Evolutionary conservation across 2,113 vertebrate genomes (phyloP).

Genomic region (Hystrix brachyura): DNA sequence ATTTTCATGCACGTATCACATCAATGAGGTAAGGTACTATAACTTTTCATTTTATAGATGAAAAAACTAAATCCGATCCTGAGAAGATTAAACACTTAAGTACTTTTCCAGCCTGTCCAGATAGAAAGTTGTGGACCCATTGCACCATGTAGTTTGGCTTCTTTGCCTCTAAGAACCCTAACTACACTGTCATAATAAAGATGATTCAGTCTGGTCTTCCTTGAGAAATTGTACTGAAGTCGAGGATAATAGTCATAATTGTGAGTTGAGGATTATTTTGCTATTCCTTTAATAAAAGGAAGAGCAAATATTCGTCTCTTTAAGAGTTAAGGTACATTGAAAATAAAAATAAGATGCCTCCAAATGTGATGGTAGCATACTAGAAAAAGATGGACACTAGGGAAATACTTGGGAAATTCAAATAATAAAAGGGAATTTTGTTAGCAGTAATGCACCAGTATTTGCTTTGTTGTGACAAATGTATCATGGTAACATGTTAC

Average conservation of each 20-base stretch:
- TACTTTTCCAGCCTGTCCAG: background rate
- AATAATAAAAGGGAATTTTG: background rate
- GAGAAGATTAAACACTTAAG: background rate
- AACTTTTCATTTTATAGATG: background rate
- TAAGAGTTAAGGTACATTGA: slow-evolving; percentile 22
- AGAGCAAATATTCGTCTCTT: slow-evolving; percentile 7
- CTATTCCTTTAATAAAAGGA: background rate
- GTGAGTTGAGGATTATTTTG: background rate
- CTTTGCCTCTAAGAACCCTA: background rate
- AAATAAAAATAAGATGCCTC: slow-evolving; percentile 43
- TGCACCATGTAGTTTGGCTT: background rate
- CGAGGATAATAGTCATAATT: background rate
- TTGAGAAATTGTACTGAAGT: background rate
- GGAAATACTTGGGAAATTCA: background rate
- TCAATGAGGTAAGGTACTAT: background rate
- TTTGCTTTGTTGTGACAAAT: background rate
- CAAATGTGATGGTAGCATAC: background rate
- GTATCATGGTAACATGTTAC: background rate
- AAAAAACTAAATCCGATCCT: background rate
- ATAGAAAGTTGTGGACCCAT: background rate
- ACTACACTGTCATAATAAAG: background rate
- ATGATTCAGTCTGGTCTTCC: background rate
- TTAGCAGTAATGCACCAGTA: background rate
- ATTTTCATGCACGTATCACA: background rate
- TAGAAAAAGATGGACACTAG: background rate